A percentile compares a stretch with the other conserved stretches of the same genome.
Conservation (phyloP, 2,113 vertebrate species). For the Lethenteron reissneri region DNA sequence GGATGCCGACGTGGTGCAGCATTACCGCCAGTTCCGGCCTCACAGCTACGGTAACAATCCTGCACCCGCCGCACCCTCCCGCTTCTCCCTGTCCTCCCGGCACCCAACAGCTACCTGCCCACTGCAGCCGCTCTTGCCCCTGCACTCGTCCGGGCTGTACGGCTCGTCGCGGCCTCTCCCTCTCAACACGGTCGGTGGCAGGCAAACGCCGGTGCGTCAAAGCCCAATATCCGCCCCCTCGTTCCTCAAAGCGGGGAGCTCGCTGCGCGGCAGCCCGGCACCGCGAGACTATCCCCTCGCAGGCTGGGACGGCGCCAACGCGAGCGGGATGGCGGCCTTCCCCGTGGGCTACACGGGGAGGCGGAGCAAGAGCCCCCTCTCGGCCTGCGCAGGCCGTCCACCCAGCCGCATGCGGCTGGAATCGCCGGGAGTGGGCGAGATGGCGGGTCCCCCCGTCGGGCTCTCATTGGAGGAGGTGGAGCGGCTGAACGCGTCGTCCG, state of each 20-base stretch:
- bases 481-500: slow-evolving; percentile 55
- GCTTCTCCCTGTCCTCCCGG: not conserved
- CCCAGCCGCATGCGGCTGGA: slow-evolving; percentile 80
- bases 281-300: too few relatives aligned
- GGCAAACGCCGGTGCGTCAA: too few relatives aligned
- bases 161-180: too few relatives aligned
- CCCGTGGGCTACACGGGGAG: slow-evolving; percentile 14
- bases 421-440: slow-evolving; percentile 55
- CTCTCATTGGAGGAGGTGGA: slow-evolving; percentile 90
- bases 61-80: slow-evolving; percentile 35
- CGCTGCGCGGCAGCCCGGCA: too few relatives aligned
- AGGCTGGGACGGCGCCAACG: too few relatives aligned
- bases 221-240: too few relatives aligned
- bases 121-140: too few relatives aligned
- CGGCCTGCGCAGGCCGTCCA: slow-evolving; percentile 40
- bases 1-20: slow-evolving; percentile 80
- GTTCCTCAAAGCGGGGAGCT: too few relatives aligned
- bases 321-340: too few relatives aligned
- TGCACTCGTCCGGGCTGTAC: too few relatives aligned
- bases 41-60: slow-evolving; percentile 89
- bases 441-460: slow-evolving; percentile 60
- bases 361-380: slow-evolving; percentile 80
- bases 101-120: too few relatives aligned
- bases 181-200: too few relatives aligned
- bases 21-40: slow-evolving; percentile 91